Percentiles rank a stretch among this genome's conserved stretches.
Conservation (phyloP, 2,888 invertebrate genomes). For the Pseudococcus longispinus region DNA sequence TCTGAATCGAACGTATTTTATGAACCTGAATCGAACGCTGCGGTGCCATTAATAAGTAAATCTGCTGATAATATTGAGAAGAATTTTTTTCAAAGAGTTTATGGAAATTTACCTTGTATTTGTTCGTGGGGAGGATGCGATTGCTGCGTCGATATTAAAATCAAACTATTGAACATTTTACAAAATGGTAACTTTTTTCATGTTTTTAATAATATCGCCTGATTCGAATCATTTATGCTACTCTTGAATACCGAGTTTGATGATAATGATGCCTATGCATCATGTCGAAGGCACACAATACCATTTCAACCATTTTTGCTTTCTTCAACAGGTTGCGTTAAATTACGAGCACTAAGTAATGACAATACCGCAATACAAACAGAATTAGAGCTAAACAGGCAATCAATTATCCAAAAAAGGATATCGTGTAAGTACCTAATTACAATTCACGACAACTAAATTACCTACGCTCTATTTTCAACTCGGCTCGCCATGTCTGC, state of each 20-base stretch:
- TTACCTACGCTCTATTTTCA: neutral
- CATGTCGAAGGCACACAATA: neutral
- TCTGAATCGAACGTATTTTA: slow-evolving; percentile 41
- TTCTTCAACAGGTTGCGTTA: slow-evolving; percentile 25
- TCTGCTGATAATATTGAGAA: neutral
- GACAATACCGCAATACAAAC: neutral
- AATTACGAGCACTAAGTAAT: neutral
- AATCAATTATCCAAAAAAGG: neutral
- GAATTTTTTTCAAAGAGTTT: neutral
- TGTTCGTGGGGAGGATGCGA: slow-evolving; percentile 22
- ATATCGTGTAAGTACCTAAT: slow-evolving; percentile 39
- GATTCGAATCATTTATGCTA: neutral
- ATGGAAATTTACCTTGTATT: slow-evolving; percentile 43
- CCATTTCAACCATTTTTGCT: neutral
- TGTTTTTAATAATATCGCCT: neutral
- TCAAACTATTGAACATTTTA: neutral
- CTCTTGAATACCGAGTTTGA: neutral
- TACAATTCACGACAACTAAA: neutral
- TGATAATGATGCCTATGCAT: neutral
- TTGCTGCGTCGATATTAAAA: slow-evolving; percentile 50
- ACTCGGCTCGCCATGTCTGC: neutral
- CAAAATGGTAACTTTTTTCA: neutral
- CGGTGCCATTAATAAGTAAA: slow-evolving; percentile 16
- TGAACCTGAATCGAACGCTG: slow-evolving; percentile 6
- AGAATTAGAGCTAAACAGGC: neutral